Conservation (phyloP, 2,113 vertebrate species). For the Protobothrops mucrosquamatus region DNA sequence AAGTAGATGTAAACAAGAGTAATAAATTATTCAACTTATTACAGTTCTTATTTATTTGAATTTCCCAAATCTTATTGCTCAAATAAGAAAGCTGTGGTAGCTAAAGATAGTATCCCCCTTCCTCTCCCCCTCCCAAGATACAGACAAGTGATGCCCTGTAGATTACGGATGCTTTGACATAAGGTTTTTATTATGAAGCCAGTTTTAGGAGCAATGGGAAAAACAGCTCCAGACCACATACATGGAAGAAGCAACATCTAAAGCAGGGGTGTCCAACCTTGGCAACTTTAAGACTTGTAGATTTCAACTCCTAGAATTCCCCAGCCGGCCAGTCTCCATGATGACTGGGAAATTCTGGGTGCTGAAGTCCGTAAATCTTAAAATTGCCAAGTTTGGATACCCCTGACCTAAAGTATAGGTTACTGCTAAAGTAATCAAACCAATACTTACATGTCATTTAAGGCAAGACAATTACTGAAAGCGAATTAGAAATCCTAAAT, state of each 20-base stretch:
- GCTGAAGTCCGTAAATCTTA: no score
- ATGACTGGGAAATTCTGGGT: background rate
- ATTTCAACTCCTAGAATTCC: background rate
- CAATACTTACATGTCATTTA: background rate
- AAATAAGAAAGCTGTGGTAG: background rate
- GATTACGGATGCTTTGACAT: background rate
- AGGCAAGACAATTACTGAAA: background rate
- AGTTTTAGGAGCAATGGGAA: background rate
- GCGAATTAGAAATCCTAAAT: background rate
- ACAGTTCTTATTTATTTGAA: background rate
- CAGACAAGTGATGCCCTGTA: background rate
- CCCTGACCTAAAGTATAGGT: background rate
- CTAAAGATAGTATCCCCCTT: background rate
- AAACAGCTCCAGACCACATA: background rate
- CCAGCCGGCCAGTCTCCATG: background rate
- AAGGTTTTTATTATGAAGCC: background rate
- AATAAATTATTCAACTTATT: background rate
- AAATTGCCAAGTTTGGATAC: no score
- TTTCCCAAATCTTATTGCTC: background rate
- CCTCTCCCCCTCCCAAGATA: background rate
- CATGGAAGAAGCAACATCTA: background rate
- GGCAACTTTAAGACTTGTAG: background rate
- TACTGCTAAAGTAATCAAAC: background rate
- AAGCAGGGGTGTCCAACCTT: background rate
- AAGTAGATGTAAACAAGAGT: background rate